These are phyloP conservation scores for Orbicella faveolata DNA, from an alignment of 64 coral and sea anemone genomes.

Conservation along the genomic window DNA sequence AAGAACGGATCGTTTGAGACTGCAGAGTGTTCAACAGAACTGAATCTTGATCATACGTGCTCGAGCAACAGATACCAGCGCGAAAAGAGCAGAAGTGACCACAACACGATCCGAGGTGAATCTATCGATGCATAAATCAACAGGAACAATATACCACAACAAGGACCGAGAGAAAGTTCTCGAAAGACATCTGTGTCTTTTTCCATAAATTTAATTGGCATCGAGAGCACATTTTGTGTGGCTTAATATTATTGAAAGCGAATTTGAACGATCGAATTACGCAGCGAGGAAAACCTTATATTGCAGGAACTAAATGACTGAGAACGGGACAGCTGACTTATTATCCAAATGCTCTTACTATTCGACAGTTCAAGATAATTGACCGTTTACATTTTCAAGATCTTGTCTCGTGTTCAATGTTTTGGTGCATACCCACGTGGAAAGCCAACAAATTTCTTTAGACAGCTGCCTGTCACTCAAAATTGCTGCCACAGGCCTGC, in stretches of 20 bases:
- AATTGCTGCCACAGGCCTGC: not conserved
- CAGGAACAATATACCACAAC: not conserved
- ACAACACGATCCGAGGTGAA: not conserved
- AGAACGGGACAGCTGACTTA: no score
- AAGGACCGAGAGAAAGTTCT: not conserved
- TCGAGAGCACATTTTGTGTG: not conserved
- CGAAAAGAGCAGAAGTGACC: not conserved
- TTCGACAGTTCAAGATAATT: no score
- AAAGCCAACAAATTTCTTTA: not conserved
- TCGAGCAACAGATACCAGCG: not conserved
- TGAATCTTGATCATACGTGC: not conserved
- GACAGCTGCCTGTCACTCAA: not conserved
- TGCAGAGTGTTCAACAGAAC: not conserved
- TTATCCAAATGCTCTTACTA: no score
- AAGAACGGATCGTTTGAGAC: not conserved
- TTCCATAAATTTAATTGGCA: not conserved
- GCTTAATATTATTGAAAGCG: slow-evolving; percentile 2
- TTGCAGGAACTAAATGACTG: no score
- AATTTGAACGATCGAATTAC: not conserved
- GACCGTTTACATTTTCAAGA: not conserved
- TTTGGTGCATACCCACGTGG: not conserved
- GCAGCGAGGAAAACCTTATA: no score
- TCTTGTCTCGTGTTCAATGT: not conserved
- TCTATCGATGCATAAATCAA: not conserved
- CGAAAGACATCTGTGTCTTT: slow-evolving; percentile 11